These are phyloP conservation scores for Tenualosa thibaudeaui DNA, from an alignment of 2,797 vertebrate genomes.

Conservation along the genomic window DNA sequence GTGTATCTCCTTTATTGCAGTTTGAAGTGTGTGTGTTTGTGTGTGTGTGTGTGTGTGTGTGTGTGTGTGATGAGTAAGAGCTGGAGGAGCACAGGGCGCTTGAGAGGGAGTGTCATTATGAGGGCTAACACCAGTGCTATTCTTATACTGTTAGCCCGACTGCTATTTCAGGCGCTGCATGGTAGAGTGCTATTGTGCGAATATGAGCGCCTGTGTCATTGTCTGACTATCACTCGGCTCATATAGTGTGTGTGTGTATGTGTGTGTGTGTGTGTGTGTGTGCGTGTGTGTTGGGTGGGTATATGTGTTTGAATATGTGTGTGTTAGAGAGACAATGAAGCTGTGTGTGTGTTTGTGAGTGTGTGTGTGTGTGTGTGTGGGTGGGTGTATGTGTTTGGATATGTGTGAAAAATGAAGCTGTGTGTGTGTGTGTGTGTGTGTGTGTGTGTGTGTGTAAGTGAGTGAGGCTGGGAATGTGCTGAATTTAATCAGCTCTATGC, in stretches of 20 bases:
- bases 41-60: conserved; percentile 25
- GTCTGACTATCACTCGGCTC: conserved; percentile 10
- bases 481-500: conserved; percentile 7
- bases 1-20: not conserved
- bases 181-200: conserved; percentile 2
- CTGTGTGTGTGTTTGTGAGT: not conserved
- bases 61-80: not conserved
- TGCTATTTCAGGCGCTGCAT: conserved; percentile 14
- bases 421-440: conserved; percentile 10
- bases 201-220: conserved; percentile 10
- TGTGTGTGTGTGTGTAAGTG: not conserved
- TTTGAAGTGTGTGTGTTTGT: conserved; percentile 32
- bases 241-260: not conserved
- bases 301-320: not conserved
- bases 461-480: not conserved
- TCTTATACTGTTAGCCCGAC: not conserved
- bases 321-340: not conserved
- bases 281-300: not conserved
- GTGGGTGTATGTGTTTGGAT: not conserved
- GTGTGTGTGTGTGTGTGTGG: conserved; percentile 12
- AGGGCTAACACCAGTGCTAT: conserved; percentile 18
- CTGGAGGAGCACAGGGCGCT: not conserved
- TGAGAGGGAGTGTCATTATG: not conserved
- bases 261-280: not conserved
- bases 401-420: not conserved